phyloP scores from a whole-genome alignment of 2,113 vertebrate species.

The Gracilinanus agilis region DNA sequence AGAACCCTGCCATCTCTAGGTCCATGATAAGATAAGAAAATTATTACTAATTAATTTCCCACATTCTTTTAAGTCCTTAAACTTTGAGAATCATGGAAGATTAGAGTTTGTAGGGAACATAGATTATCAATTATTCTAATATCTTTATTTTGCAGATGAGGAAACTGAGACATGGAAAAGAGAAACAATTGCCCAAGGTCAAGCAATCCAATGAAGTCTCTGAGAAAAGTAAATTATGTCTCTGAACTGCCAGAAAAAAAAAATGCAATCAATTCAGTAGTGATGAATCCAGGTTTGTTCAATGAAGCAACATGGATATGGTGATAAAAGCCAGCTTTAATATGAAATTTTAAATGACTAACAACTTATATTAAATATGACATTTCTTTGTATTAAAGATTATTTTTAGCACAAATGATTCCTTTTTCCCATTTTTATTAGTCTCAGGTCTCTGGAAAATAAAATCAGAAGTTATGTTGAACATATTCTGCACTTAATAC shows the following conservation, averaged over 20 bases:
- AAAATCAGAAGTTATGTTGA: neutral
- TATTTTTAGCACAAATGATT: slow-evolving; percentile 48
- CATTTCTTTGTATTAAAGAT: slow-evolving; percentile 30
- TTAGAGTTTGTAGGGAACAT: neutral
- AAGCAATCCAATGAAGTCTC: neutral
- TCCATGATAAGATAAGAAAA: neutral
- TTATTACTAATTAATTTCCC: neutral
- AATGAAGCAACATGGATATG: slow-evolving; percentile 54
- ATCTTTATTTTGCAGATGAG: neutral
- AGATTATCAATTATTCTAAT: neutral
- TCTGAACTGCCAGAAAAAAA: neutral
- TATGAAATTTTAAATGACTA: slow-evolving; percentile 64
- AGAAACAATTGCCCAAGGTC: neutral
- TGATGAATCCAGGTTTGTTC: slow-evolving; percentile 43
- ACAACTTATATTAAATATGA: slow-evolving; percentile 39
- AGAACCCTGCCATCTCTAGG: neutral
- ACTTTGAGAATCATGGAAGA: neutral
- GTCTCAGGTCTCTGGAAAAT: slow-evolving; percentile 24
- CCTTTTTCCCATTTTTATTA: slow-evolving; percentile 58
- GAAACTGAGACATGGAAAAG: neutral
- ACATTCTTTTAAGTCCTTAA: neutral
- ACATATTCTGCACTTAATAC: neutral
- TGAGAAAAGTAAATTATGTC: slow-evolving; percentile 21
- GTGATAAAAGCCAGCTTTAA: slow-evolving; percentile 67
- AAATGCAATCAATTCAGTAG: slow-evolving; percentile 34